Percentiles rank a stretch among this genome's conserved stretches.
phyloP scores from a whole-genome alignment of 2,113 vertebrate genomes.

The Pogona vitticeps region DNA sequence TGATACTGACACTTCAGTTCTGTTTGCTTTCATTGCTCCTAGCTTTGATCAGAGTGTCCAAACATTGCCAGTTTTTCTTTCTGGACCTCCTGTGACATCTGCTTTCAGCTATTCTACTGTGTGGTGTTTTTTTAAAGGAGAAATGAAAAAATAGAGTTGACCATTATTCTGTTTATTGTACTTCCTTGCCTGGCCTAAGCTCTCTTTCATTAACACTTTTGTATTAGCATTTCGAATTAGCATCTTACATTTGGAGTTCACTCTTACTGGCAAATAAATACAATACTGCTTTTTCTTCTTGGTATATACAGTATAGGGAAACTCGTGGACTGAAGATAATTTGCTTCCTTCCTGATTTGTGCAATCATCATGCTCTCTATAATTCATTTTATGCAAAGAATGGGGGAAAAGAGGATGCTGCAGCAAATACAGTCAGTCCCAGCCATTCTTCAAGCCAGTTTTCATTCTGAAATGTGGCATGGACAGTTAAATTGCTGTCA shows the following conservation, averaged over 20 bases:
- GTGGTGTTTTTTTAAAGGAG: not conserved
- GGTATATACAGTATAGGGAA: not conserved
- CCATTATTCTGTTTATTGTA: not conserved
- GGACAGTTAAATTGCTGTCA: not conserved
- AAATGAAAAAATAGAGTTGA: not conserved
- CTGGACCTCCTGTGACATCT: not conserved
- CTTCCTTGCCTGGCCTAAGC: not conserved
- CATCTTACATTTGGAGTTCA: not conserved
- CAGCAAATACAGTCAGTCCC: not conserved
- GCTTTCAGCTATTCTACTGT: not conserved
- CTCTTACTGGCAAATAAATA: not conserved
- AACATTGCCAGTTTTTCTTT: not conserved
- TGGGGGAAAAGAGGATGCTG: not conserved
- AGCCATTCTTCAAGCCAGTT: conserved; percentile 1
- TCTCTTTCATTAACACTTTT: not conserved
- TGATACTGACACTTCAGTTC: not conserved
- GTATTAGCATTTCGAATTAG: not conserved
- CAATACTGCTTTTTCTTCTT: not conserved
- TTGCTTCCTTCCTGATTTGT: conserved; percentile 9
- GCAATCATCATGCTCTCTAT: not conserved
- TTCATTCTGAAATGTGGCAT: not conserved
- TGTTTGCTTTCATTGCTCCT: not conserved
- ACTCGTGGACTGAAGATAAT: not conserved
- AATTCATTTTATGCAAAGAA: not conserved
- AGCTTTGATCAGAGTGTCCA: not conserved